Evolutionary conservation across 1,140 invertebrate genomes (phyloP).

Genomic region (Eueides isabella): DNA sequence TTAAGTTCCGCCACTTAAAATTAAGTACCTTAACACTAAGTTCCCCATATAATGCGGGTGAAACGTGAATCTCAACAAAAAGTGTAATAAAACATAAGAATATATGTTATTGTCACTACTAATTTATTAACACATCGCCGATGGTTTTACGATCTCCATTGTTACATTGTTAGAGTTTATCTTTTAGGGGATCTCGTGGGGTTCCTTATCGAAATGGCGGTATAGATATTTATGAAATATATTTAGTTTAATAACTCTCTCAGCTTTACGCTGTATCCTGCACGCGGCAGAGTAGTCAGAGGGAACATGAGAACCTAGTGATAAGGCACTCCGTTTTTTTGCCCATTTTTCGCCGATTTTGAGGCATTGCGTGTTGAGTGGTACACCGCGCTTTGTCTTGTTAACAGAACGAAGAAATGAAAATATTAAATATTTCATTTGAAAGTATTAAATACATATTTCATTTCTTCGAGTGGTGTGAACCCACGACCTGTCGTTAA

Average conservation of each 20-base stretch:
- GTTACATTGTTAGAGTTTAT: conserved; percentile 28
- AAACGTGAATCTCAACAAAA: neutral
- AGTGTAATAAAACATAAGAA: conserved; percentile 12
- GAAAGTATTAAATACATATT: too few species aligned
- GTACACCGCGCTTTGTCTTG: too few species aligned
- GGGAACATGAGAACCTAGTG: neutral
- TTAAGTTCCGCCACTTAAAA: neutral
- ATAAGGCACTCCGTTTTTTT: neutral
- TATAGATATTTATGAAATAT: neutral
- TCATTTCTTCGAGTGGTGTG: too few species aligned
- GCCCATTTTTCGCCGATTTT: too few species aligned
- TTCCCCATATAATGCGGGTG: too few species aligned
- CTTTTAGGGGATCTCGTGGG: conserved; percentile 18
- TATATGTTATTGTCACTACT: conserved; percentile 33
- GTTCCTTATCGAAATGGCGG: neutral
- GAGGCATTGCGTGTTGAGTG: too few species aligned
- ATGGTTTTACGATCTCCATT: conserved; percentile 31
- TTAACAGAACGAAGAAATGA: too few species aligned
- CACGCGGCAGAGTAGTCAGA: too few species aligned
- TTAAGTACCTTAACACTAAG: neutral
- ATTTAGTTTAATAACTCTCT: too few species aligned
- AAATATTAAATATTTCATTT: too few species aligned
- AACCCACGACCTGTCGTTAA: too few species aligned
- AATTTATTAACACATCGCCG: conserved; percentile 35
- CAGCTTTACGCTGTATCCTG: too few species aligned